A percentile compares a stretch with the other conserved stretches of the same genome.
Evolutionary conservation across 2,113 vertebrate genomes (phyloP).

Genomic region (Silurus glanis): DNA sequence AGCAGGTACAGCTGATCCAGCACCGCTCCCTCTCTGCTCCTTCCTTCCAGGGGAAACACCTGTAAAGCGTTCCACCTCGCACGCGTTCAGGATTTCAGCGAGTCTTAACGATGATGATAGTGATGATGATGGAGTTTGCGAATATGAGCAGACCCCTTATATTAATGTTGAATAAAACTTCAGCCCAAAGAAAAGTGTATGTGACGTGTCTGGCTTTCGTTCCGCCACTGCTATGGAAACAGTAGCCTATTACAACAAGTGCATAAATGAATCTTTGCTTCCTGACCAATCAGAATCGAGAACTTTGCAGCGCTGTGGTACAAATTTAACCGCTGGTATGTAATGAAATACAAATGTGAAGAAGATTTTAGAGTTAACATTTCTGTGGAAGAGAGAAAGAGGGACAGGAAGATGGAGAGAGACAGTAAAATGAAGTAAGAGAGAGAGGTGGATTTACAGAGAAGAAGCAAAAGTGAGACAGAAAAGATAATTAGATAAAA

Average conservation of each 20-base stretch:
- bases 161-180: background rate
- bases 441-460: background rate
- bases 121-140: background rate
- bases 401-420: background rate
- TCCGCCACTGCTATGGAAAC: background rate
- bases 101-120: background rate
- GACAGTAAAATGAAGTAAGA: background rate
- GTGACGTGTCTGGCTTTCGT: background rate
- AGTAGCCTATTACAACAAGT: background rate
- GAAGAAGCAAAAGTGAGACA: background rate
- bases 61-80: background rate
- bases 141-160: background rate
- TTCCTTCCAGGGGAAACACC: slow-evolving; percentile 22
- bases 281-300: background rate
- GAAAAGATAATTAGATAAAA: background rate
- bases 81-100: background rate
- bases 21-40: background rate
- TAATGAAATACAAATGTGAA: no score
- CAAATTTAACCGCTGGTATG: no score
- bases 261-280: background rate
- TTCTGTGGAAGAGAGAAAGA: background rate
- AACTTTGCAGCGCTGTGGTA: background rate
- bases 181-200: background rate
- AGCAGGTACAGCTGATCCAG: slow-evolving; percentile 12
- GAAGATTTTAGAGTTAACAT: no score